These are phyloP conservation scores for Rhopalosiphum padi DNA, from an alignment of 1,140 invertebrate genomes.

Conservation along the genomic window DNA sequence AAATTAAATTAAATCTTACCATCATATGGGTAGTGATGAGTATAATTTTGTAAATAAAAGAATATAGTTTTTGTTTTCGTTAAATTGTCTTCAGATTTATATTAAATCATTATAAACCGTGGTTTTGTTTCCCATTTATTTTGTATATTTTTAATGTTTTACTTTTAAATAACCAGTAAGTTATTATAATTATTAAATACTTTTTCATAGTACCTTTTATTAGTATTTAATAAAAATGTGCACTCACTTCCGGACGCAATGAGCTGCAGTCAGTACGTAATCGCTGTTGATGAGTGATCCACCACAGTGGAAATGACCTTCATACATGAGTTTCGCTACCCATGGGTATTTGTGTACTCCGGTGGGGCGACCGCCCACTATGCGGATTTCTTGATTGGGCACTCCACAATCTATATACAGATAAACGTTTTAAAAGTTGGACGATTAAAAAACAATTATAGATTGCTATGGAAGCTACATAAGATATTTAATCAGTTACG, in stretches of 20 bases:
- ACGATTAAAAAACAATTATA: neutral
- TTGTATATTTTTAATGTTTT: no score
- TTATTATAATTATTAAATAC: no score
- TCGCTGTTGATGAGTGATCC: slow-evolving; percentile 80
- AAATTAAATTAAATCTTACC: no score
- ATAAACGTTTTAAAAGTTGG: neutral
- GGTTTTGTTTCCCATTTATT: no score
- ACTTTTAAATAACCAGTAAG: no score
- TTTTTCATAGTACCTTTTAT: no score
- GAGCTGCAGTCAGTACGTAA: slow-evolving; percentile 73
- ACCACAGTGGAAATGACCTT: slow-evolving; percentile 89
- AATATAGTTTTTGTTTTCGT: neutral
- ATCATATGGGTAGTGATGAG: no score
- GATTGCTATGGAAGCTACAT: neutral
- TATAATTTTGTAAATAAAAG: neutral
- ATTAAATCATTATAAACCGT: neutral
- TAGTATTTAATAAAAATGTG: neutral
- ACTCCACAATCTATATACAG: slow-evolving; percentile 72
- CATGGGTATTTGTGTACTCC: slow-evolving; percentile 85
- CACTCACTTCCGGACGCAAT: slow-evolving; percentile 71
- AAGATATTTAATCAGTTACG: neutral
- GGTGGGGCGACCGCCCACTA: slow-evolving; percentile 78
- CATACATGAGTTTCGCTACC: slow-evolving; percentile 82
- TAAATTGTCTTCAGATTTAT: neutral
- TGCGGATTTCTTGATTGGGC: slow-evolving; percentile 74